Conservation (phyloP, 1,140 invertebrate genomes). For the Sycophaga agraensis region DNA sequence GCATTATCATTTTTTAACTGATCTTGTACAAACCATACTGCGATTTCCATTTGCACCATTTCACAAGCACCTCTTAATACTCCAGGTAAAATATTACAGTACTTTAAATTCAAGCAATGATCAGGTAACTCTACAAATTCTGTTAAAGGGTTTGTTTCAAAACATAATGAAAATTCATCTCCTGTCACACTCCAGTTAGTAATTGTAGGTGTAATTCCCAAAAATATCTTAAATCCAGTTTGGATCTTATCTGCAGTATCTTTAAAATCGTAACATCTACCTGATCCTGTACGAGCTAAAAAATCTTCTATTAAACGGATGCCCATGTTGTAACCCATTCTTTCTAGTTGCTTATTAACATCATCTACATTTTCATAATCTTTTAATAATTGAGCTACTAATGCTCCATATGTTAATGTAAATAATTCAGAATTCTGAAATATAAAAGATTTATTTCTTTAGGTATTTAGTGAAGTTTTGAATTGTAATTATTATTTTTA, state of each 20-base stretch:
- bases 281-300: slow-evolving; percentile 85
- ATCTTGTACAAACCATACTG: slow-evolving; percentile 85
- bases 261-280: slow-evolving; percentile 90
- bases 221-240: slow-evolving; percentile 83
- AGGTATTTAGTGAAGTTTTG: no score
- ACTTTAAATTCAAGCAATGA: slow-evolving; percentile 80
- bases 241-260: slow-evolving; percentile 98
- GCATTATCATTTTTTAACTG: slow-evolving; percentile 92
- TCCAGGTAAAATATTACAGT: slow-evolving; percentile 93
- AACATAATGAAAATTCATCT: slow-evolving; percentile 91
- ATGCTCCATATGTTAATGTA: slow-evolving; percentile 94
- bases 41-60: slow-evolving; percentile 89
- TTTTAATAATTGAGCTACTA: slow-evolving; percentile 95
- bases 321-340: slow-evolving; percentile 98
- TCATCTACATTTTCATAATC: slow-evolving; percentile 98
- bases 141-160: slow-evolving; percentile 95
- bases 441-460: slow-evolving; percentile 7
- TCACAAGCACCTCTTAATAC: slow-evolving; percentile 92
- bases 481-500: no score
- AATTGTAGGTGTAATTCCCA: slow-evolving; percentile 87
- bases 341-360: slow-evolving; percentile 90
- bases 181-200: slow-evolving; percentile 89
- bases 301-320: slow-evolving; percentile 97
- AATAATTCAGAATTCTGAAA: slow-evolving; percentile 95
- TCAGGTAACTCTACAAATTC: slow-evolving; percentile 99